Evolutionary conservation across 2,797 vertebrate genomes (phyloP).

Genomic region (Spinus olivaceus): DNA sequence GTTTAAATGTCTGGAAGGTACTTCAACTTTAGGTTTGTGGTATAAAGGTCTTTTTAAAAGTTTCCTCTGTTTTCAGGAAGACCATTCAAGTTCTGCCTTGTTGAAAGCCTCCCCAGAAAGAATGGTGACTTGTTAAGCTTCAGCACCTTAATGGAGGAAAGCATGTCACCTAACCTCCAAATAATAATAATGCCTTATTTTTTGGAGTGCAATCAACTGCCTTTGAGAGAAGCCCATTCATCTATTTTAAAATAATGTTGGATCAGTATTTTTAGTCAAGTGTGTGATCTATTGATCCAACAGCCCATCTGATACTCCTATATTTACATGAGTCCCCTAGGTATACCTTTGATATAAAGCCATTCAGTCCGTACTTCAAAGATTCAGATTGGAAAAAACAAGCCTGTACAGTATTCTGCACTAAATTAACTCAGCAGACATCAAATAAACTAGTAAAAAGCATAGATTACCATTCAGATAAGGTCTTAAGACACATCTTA

Average conservation of each 20-base stretch:
- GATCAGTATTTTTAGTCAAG: background rate
- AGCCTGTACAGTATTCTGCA: background rate
- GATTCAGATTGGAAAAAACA: background rate
- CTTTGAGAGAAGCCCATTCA: background rate
- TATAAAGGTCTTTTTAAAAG: background rate
- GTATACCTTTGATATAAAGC: background rate
- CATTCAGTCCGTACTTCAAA: background rate
- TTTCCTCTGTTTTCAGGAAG: background rate
- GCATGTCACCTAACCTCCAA: background rate
- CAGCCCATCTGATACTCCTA: background rate
- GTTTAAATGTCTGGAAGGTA: background rate
- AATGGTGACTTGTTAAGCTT: background rate
- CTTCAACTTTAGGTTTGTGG: background rate
- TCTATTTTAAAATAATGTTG: background rate
- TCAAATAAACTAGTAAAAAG: background rate
- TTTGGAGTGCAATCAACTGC: background rate
- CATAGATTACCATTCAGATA: background rate
- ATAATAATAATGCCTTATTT: background rate
- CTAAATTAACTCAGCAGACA: background rate
- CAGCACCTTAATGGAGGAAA: background rate
- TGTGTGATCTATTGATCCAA: background rate
- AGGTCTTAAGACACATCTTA: background rate
- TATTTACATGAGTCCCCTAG: rapidly evolving
- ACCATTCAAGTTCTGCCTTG: background rate
- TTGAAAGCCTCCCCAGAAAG: background rate